A percentile compares a stretch with the other conserved stretches of the same genome.
Conservation (phyloP, 2,797 vertebrate genomes). For the Lithobates sylvaticus region DNA sequence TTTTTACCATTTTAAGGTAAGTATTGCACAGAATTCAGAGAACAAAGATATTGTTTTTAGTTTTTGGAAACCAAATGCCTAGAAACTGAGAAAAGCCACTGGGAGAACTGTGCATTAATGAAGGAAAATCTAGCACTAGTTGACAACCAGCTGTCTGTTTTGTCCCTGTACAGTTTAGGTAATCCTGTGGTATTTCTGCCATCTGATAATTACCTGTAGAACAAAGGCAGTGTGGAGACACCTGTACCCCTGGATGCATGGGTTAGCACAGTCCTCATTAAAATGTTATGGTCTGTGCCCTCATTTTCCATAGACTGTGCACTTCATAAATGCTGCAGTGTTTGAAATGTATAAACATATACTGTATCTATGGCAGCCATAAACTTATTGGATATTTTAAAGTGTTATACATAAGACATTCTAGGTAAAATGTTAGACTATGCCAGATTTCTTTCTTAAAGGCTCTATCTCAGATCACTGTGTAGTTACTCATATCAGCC, state of each 20-base stretch:
- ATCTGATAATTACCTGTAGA: constrained; percentile 48
- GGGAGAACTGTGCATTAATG: background rate
- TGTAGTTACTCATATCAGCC: no score
- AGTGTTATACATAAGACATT: background rate
- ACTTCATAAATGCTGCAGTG: constrained; percentile 35
- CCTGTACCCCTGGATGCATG: constrained; percentile 50
- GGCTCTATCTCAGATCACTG: no score
- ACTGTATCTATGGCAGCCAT: background rate
- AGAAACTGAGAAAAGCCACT: background rate
- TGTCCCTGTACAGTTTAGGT: constrained; percentile 20
- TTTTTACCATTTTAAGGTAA: no score
- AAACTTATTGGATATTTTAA: constrained; percentile 19
- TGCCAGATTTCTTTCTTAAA: background rate
- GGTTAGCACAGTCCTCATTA: constrained; percentile 55
- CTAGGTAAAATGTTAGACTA: background rate
- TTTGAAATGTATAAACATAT: constrained; percentile 21
- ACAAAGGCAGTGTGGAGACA: constrained; percentile 4
- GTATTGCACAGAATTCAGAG: no score
- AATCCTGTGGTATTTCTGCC: constrained; percentile 44
- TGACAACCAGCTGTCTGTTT: constrained; percentile 29
- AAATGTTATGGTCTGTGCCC: constrained; percentile 55
- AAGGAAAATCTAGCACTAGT: background rate
- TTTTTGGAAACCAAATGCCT: background rate
- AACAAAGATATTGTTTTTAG: background rate
- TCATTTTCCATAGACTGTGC: constrained; percentile 16